phyloP scores from a whole-genome alignment of 2,888 invertebrate genomes.

The Eueremaeus valkanovi region DNA sequence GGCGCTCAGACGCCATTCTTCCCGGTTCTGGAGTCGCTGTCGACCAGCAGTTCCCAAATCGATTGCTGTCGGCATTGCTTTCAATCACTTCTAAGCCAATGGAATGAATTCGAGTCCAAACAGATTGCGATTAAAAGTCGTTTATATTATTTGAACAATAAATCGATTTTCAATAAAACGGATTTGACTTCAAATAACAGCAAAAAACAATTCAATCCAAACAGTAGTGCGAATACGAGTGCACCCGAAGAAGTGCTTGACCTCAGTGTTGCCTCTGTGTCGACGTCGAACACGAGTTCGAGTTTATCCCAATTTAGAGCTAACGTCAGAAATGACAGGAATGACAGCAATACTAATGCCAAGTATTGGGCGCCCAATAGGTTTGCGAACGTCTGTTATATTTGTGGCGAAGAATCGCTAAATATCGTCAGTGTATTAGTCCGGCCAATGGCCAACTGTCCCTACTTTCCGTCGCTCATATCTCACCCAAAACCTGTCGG shows the following conservation, averaged over 20 bases:
- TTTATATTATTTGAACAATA: constrained; percentile 12
- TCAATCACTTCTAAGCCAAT: constrained; percentile 29
- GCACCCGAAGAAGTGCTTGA: constrained; percentile 36
- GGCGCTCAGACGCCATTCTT: constrained; percentile 34
- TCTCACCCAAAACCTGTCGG: constrained; percentile 78
- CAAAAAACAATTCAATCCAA: background rate
- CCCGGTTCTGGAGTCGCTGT: constrained; percentile 32
- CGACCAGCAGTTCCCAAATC: constrained; percentile 1
- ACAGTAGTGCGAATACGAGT: background rate
- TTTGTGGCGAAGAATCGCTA: constrained; percentile 81
- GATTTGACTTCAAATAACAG: background rate
- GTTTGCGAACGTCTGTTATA: constrained; percentile 64
- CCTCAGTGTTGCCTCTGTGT: constrained; percentile 50
- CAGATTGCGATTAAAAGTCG: constrained; percentile 33
- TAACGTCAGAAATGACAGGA: background rate
- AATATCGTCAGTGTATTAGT: constrained; percentile 67
- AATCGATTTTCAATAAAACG: background rate
- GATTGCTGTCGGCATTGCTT: constrained; percentile 17
- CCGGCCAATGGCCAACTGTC: constrained; percentile 57
- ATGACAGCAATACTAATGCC: background rate
- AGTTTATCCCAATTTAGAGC: background rate
- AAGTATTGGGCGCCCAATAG: background rate
- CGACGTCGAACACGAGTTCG: background rate
- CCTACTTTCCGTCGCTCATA: constrained; percentile 56
- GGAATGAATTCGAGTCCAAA: constrained; percentile 30